Conservation (phyloP, 1,140 invertebrate genomes). For the Aphelinus atriplicis region DNA sequence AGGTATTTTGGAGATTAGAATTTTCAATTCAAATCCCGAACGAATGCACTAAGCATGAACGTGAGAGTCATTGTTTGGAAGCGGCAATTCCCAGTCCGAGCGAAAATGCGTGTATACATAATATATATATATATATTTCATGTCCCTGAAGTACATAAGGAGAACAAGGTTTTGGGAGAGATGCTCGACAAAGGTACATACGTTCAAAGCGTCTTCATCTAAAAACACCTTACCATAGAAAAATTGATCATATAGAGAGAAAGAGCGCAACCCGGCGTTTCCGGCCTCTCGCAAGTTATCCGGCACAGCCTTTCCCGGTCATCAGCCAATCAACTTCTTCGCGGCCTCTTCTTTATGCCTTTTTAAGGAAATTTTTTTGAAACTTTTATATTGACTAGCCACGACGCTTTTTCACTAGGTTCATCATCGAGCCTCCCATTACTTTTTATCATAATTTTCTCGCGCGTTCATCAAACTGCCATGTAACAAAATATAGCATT, state of each 20-base stretch:
- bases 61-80: background rate
- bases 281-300: conserved; percentile 56
- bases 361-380: conserved; percentile 45
- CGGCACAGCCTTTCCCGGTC: conserved; percentile 33
- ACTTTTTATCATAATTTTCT: conserved; percentile 2
- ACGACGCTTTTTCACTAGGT: conserved; percentile 22
- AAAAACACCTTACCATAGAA: conserved; percentile 50
- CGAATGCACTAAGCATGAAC: no score
- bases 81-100: conserved; percentile 23
- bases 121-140: conserved; percentile 16
- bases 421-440: conserved; percentile 25
- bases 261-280: conserved; percentile 51
- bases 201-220: conserved; percentile 52
- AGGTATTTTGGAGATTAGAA: no score
- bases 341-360: conserved; percentile 20
- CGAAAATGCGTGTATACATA: conserved; percentile 32
- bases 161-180: conserved; percentile 36
- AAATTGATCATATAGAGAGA: conserved; percentile 52
- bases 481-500: conserved; percentile 39
- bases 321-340: conserved; percentile 42
- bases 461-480: conserved; percentile 2
- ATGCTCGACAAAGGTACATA: conserved; percentile 42
- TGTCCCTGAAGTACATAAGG: conserved; percentile 20
- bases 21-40: no score
- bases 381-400: conserved; percentile 36